phyloP scores from a whole-genome alignment of 2,888 invertebrate species.

The Phanerotoma sp. region DNA sequence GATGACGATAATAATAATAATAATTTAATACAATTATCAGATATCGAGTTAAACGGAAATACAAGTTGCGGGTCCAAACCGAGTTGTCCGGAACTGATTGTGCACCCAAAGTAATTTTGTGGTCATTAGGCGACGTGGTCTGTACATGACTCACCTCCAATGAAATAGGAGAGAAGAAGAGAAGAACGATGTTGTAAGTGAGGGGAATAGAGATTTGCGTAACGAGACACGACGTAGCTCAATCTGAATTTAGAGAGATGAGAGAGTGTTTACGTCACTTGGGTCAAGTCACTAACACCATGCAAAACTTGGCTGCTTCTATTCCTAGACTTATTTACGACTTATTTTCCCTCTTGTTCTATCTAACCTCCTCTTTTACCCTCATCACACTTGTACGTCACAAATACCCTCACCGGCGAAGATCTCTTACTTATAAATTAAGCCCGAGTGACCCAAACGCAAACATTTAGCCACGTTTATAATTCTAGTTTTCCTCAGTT shows the following conservation, averaged over 20 bases:
- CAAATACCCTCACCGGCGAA: not conserved
- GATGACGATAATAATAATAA: not conserved
- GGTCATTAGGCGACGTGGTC: constrained; percentile 19
- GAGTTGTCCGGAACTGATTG: constrained; percentile 14
- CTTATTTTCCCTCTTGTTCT: no score
- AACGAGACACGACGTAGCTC: constrained; percentile 36
- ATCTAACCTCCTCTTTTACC: constrained; percentile 10
- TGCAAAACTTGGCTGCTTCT: constrained; percentile 35
- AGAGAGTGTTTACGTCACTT: constrained; percentile 9
- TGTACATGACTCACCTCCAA: constrained; percentile 35
- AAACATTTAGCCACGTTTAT: no score
- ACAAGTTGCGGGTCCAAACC: not conserved
- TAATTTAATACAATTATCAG: constrained; percentile 1
- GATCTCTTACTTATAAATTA: no score
- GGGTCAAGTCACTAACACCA: constrained; percentile 2
- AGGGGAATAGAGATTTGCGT: constrained; percentile 24
- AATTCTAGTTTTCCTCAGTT: no score
- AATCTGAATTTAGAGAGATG: constrained; percentile 38
- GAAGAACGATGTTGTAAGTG: not conserved
- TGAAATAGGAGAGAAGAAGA: not conserved
- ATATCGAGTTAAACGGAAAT: not conserved
- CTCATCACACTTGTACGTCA: constrained; percentile 17
- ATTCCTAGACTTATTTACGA: constrained; percentile 34
- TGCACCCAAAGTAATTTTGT: constrained; percentile 13
- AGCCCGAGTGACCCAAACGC: no score